Evolutionary conservation across 2,113 vertebrate genomes (phyloP).

Genomic region (Ondatra zibethicus): DNA sequence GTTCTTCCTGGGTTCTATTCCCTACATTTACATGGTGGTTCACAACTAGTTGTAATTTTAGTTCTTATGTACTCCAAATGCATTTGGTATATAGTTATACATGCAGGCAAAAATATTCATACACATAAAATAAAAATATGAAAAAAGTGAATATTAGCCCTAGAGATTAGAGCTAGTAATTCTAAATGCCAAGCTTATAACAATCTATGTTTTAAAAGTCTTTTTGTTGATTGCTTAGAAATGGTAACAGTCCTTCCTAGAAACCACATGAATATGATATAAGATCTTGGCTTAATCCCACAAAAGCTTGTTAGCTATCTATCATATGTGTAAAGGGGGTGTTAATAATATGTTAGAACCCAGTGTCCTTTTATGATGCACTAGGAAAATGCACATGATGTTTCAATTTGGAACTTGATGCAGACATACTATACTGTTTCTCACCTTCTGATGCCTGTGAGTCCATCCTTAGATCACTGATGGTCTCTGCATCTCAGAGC

Average conservation of each 20-base stretch:
- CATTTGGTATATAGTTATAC: neutral
- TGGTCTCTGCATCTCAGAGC: neutral
- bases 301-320: conserved; percentile 21
- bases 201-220: conserved; percentile 5
- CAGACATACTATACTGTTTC: neutral
- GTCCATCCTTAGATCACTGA: neutral
- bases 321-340: neutral
- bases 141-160: neutral
- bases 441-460: neutral
- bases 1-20: neutral
- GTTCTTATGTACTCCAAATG: neutral
- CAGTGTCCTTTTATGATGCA: neutral
- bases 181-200: neutral
- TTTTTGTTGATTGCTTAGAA: conserved; percentile 31
- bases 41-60: neutral
- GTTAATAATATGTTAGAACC: conserved; percentile 15
- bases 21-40: neutral
- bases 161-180: neutral
- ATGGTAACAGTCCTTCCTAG: neutral
- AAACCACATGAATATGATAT: neutral
- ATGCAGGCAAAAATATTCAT: neutral
- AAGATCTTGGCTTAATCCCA: neutral
- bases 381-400: neutral
- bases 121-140: neutral
- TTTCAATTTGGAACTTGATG: neutral